Evolutionary conservation across 2,888 invertebrate genomes (phyloP), one percentile per base, ranked within the genome.

Genomic region (Ecliptopera silaceata): DNA sequence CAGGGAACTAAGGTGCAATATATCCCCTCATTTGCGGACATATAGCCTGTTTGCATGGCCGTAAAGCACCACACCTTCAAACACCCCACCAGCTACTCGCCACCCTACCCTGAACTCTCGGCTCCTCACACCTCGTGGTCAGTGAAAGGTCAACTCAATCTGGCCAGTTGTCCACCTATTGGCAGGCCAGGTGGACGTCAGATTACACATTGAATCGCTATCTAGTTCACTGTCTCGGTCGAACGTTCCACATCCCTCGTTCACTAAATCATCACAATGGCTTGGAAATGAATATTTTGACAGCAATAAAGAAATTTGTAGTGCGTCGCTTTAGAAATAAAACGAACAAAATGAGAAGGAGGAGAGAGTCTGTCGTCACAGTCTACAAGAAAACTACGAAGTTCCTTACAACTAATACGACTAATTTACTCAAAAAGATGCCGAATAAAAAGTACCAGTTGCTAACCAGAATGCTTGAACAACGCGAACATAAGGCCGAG

Each of bases 381-480:
- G 89, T 86, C 1, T 91, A 84, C 44, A 83, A 80, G 50, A 88
- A 83, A 70, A 91, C 91, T n/a, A 88, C 91, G 0, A 90, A 86
- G 66, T 91, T 90, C 52, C 50, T 90, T 1, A 71, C 85, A 5
- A 68, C 80, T 0, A 90, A 90, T 56, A 89, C 88, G 0, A 75
- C 80, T 0, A 84, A 78, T 59, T 73, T 90, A 36, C 66, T 89
- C 1, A 90, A 84, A 59, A 90, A 80, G 65, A 80, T 81, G 61
- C 79, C 86, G 0, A 85, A 87, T 48, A 75, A 68, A 56, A 86
- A 84, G 58, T 76, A 82, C 48, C 71, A 75, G 34, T 55, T 77
- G 11, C 48, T 84, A 3, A 69, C 75, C 5, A 81, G 74, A 72
- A 73, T 80, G 26, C 65, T 77, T 3, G 80, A 84, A 63, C 79